A percentile compares a stretch with the other conserved stretches of the same genome.
Conservation (phyloP, 37 sponge, comb jelly and placozoan genomes). For the Oopsacas minuta region DNA sequence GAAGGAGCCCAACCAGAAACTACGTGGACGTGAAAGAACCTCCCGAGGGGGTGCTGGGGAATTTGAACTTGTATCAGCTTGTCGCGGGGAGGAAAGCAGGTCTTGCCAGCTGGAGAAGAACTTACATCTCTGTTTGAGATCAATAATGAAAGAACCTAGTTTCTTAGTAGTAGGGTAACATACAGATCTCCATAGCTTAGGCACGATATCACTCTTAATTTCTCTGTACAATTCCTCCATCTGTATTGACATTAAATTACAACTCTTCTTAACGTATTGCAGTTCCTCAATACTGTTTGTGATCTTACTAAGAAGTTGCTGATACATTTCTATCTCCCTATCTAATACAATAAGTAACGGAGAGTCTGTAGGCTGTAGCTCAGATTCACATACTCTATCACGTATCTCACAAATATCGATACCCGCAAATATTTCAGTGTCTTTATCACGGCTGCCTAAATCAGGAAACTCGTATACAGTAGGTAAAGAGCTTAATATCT, state of each 20-base stretch:
- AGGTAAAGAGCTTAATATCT: neutral
- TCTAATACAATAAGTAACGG: neutral
- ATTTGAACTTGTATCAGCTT: neutral
- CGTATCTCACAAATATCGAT: neutral
- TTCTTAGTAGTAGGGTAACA: slow-evolving; percentile 6
- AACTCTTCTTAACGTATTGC: neutral
- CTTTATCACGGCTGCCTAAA: neutral
- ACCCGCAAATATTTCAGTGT: neutral
- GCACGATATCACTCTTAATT: neutral
- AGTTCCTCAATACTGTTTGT: neutral
- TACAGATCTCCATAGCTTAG: neutral
- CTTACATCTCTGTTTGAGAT: neutral
- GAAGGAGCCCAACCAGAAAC: slow-evolving; percentile 5
- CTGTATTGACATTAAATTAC: neutral
- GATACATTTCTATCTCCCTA: neutral
- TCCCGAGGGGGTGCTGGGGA: neutral
- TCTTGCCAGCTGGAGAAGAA: neutral
- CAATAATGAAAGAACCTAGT: neutral
- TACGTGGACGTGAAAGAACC: neutral
- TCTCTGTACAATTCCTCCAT: neutral
- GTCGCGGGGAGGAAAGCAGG: neutral
- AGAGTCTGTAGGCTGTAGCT: neutral
- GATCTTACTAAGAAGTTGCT: neutral
- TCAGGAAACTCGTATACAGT: neutral
- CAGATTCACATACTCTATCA: neutral